Base-by-base conservation (phyloP, 2,797 vertebrate genomes). In the Tragopan temminckii region DNA sequence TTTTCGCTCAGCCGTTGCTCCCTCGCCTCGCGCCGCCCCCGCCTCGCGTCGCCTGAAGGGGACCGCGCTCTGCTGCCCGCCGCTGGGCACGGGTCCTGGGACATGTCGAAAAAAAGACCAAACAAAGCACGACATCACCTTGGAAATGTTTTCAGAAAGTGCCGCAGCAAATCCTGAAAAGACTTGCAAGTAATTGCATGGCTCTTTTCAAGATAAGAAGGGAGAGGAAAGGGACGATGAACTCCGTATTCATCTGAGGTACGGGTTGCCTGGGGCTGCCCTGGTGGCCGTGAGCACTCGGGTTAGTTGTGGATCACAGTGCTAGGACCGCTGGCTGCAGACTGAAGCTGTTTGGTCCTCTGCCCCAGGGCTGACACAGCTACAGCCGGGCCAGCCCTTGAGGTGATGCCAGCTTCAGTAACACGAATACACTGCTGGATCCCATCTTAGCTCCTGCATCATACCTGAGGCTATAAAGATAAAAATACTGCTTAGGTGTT, bases 71-170 rank as follows among this genome's bases (percentile, higher is more conserved):
- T 3, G 8, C 7, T 1, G 11, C 7, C 45, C 2, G 25, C 2
- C 2, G 55, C 36, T 1, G 21, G 17, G 6, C 50, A 2, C 0
- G 0, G 24, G 15, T 23, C 11, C 27, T 11, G 1, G 0, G 1
- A 0, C 6, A 4, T 23, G 6, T 2, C 14, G 9, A 16, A 25
- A 29, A 80, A 48, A 48, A 25, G 46, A 40, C 38, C 10, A 7
- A 19, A 40, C 8, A 53, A 31, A 31, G 7, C 6, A 16, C 36
- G 13, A 9, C 9, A 15, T 2, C 4, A 0, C 33, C 70, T 17
- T 1, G 27, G 38, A 45, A 61, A 11, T 4, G 0, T 9, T 50
- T 38, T 24, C 4, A 19, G 8, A 12, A 8, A 24, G 18, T 7
- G 17, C 20, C 2, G 7, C 7, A 6, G 59, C 18, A 9, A 61